A percentile compares a stretch with the other conserved stretches of the same genome.
Conservation (phyloP, 2,797 vertebrate species). For the Triplophysa bombifrons region DNA sequence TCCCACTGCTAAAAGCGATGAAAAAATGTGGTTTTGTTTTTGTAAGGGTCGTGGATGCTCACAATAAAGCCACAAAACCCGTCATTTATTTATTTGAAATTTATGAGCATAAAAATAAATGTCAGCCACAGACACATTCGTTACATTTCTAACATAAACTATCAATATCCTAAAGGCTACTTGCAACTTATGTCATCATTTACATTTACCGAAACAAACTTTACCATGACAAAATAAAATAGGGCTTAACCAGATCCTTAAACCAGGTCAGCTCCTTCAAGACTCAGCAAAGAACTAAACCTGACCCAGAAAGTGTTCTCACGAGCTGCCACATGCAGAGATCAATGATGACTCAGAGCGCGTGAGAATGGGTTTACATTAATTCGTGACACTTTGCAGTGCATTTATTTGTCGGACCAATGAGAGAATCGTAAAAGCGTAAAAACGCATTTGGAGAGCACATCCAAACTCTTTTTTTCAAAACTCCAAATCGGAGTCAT, state of each 20-base stretch:
- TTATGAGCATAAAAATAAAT: neutral
- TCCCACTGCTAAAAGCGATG: too few species aligned
- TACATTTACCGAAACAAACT: constrained; percentile 40
- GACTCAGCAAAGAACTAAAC: constrained; percentile 45
- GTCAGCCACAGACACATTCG: neutral
- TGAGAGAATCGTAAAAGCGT: neutral
- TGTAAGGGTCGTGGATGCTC: neutral
- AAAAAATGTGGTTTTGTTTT: too few species aligned
- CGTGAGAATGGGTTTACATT: neutral
- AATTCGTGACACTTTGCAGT: neutral
- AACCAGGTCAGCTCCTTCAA: constrained; percentile 59
- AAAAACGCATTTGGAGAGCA: too few species aligned
- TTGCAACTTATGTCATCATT: neutral
- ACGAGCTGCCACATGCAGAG: constrained; percentile 32
- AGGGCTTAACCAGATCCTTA: constrained; percentile 35
- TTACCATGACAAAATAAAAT: constrained; percentile 9
- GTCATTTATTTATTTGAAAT: neutral
- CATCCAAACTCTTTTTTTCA: neutral
- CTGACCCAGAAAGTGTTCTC: constrained; percentile 59
- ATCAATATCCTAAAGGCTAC: too few species aligned
- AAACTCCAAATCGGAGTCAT: neutral
- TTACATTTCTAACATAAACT: neutral
- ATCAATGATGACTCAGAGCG: constrained; percentile 44
- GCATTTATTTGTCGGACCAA: neutral
- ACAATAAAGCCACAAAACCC: neutral